Evolutionary conservation across 1,140 invertebrate genomes (phyloP).

Genomic region (Bemisia tabaci): DNA sequence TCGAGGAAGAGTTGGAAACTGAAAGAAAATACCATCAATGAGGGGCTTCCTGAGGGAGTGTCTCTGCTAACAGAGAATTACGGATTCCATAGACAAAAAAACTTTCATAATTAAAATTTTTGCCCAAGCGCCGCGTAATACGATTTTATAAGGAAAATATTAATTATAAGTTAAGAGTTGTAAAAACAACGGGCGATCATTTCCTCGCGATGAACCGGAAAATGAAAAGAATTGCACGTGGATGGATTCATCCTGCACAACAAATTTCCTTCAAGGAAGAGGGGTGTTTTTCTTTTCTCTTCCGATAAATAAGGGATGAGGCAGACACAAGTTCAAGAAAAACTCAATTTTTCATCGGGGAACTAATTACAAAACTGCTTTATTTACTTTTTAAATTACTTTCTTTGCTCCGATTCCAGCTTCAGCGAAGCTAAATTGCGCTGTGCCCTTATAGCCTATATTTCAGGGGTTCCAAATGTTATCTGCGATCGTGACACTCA

Average conservation of each 20-base stretch:
- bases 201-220: background rate
- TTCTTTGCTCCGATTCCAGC: background rate
- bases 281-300: background rate
- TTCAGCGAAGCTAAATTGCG: no score
- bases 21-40: no score
- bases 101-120: background rate
- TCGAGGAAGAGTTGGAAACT: no score
- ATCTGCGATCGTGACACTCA: no score
- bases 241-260: background rate
- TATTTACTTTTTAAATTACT: background rate
- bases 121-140: background rate
- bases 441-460: no score
- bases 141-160: background rate
- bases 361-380: background rate
- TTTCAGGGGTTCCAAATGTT: no score
- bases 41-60: no score
- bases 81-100: background rate
- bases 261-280: no score
- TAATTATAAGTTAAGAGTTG: background rate
- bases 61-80: no score
- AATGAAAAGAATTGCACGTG: background rate
- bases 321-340: background rate
- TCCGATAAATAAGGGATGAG: background rate
- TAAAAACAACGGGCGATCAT: background rate
- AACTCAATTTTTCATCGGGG: background rate